Base-by-base conservation (phyloP, 2,113 vertebrate genomes). In the Paraplagusia blochii region DNA sequence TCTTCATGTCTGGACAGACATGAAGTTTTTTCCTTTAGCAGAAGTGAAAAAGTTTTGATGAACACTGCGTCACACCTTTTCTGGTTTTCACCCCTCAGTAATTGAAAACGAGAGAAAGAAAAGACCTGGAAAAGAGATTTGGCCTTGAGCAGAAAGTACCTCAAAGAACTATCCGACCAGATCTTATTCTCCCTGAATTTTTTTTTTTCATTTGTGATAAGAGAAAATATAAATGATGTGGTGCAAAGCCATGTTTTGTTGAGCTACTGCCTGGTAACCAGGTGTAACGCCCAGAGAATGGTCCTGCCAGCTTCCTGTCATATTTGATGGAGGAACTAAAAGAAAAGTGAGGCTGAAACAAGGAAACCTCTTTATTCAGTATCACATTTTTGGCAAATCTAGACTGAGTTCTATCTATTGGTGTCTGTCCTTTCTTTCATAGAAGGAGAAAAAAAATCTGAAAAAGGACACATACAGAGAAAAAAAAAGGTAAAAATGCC, bases 231-330 rank as follows among this genome's bases (percentile, higher is more conserved):
- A 16, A 58, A 67, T 47, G 56, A 59, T 63, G 51, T 60, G 74
- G 70, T 73, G 68, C 66, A 53, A 74, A 54, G 60, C 63, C 56
- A 38, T 87, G 87, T 87, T 90, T 88, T 90, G 85, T 88, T 88
- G 74, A 81, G 81, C 72, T 42, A 89, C 85, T 90, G 82, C 88
- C 87, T 66, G 58, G 86, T 85, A 85, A 85, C 90, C 89, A 82
- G 77, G 70, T 85, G 84, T 33, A 82, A 80, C 71, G 49, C 76
- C 70, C 61, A 50, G 40, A 66, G 59, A 70, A 49, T 17, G 58
- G 70, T 66, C 58, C 44, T 78, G 66, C 78, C 75, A 73, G 72
- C 49, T 85, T 84, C 77, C 76, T 82, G 61, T 80, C 64, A 77
- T 44, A 65, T 40, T 53, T 72, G 67, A 74, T 40, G 18, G 60